Percentiles rank a stretch among this genome's conserved stretches.
Conservation (phyloP, 1,140 invertebrate species). For the Bemisia tabaci region DNA sequence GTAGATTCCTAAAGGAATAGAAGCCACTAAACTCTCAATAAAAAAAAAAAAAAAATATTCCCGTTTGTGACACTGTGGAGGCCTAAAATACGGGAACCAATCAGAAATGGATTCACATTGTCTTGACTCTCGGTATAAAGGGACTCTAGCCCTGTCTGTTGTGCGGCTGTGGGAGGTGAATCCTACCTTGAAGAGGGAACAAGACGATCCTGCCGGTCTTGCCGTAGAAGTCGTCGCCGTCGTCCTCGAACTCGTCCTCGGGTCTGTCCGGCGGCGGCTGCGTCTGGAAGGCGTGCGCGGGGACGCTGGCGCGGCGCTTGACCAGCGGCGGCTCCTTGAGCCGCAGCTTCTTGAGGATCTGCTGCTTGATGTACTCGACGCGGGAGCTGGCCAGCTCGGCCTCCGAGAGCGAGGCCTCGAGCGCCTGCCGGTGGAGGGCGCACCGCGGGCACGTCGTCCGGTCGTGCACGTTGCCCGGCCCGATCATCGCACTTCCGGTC, state of each 20-base stretch:
- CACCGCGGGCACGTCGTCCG: neutral
- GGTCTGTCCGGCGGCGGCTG: slow-evolving; percentile 33
- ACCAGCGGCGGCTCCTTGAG: slow-evolving; percentile 53
- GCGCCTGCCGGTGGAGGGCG: neutral
- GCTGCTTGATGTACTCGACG: slow-evolving; percentile 64
- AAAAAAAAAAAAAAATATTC: too few species aligned
- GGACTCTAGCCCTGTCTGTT: too few species aligned
- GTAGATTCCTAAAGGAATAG: too few species aligned
- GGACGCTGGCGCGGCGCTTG: slow-evolving; percentile 40
- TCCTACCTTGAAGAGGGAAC: slow-evolving; percentile 35
- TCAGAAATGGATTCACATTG: too few species aligned
- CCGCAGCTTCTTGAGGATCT: slow-evolving; percentile 61
- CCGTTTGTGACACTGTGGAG: too few species aligned
- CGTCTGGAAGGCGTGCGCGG: slow-evolving; percentile 32
- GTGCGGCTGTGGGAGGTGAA: too few species aligned
- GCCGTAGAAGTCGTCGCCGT: slow-evolving; percentile 56
- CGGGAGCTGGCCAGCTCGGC: slow-evolving; percentile 22
- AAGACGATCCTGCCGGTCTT: slow-evolving; percentile 64
- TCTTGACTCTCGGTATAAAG: too few species aligned
- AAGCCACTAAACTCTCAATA: too few species aligned
- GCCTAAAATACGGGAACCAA: too few species aligned
- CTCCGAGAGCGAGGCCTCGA: neutral
- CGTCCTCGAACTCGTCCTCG: slow-evolving; percentile 24
- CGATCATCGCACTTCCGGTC: neutral
- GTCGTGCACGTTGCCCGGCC: neutral